Evolutionary conservation across 2,797 vertebrate genomes (phyloP).

Genomic region (Chromobotia macracanthus): DNA sequence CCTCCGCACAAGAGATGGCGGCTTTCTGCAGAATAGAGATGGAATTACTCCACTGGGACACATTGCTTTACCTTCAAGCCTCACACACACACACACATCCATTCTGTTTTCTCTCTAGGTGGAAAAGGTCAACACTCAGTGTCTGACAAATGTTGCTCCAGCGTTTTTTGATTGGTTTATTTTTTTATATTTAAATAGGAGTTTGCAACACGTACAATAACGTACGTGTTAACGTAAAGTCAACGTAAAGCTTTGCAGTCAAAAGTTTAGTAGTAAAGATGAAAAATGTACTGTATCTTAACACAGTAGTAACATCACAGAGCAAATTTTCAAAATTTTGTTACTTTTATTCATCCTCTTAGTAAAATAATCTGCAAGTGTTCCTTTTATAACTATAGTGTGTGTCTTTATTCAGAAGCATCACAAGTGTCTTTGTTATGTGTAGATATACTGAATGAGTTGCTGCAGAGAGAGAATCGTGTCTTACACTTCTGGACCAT

Average conservation of each 20-base stretch:
- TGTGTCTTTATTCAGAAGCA: background rate
- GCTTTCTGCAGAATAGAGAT: conserved; percentile 37
- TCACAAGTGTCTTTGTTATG: background rate
- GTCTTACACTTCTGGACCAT: conserved; percentile 98
- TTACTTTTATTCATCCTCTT: background rate
- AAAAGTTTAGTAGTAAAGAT: no score
- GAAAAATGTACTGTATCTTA: no score
- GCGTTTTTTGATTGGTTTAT: background rate
- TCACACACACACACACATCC: conserved; percentile 14
- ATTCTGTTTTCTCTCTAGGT: background rate
- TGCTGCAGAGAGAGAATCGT: conserved; percentile 96
- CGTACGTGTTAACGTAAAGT: no score
- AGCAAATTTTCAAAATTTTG: background rate
- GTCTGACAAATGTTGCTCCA: background rate
- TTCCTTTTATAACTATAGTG: background rate
- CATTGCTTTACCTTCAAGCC: conserved; percentile 33
- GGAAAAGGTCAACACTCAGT: background rate
- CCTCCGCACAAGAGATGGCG: conserved; percentile 31
- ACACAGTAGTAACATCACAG: no score
- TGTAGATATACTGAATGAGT: conserved; percentile 93
- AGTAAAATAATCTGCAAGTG: background rate
- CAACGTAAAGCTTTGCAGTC: no score
- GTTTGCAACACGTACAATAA: no score
- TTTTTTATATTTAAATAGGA: no score
- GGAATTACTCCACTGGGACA: conserved; percentile 14